Evolutionary conservation across 2,113 vertebrate species (phyloP), one percentile per base, ranked within the genome.

Genomic region (Paedocypris sp.): DNA sequence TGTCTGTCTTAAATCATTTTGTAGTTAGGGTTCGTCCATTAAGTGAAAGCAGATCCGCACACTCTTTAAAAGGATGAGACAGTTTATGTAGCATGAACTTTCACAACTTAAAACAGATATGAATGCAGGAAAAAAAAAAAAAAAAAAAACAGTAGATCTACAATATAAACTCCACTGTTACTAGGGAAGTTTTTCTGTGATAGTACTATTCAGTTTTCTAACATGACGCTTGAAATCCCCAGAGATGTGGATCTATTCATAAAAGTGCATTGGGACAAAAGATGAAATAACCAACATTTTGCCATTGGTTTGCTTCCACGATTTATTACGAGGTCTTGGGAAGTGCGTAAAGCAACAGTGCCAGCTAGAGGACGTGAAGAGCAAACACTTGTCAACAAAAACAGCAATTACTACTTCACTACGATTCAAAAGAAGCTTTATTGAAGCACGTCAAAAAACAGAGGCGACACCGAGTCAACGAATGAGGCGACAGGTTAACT

Each of bases 401-500:
- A 67, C n/a, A n/a, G n/a, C n/a, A n/a, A n/a, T n/a, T n/a, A n/a
- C n/a, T n/a, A 70, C 41, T 16, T 16, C 9, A 46, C 36, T n/a
- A n/a, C n/a, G n/a, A n/a, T n/a, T n/a, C n/a, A n/a, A n/a, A n/a
- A 20, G 28, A 20, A 35, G 35, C 25, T 50, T 50, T 45, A 58
- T 48, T 68, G 36, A 45, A 57, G 36, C 16, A 56, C 31, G 4
- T 31, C 38, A 31, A 41, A 41, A 32, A 43, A 15, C 20, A 43
- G 7, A 42, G 38, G n/a, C n/a, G 10, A 57, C 11, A 42, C 18
- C 36, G 15, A 43, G 6, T 45, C 10, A 1, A 29, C 25, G 49
- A 13, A 36, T 20, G 20, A 5, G 25, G 6, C 38, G 18, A 25
- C 23, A 41, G 16, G 41, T 25, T 15, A 22, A 5, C 46, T 36